Conservation (phyloP, 2,113 vertebrate genomes). For the Stegastes partitus region DNA sequence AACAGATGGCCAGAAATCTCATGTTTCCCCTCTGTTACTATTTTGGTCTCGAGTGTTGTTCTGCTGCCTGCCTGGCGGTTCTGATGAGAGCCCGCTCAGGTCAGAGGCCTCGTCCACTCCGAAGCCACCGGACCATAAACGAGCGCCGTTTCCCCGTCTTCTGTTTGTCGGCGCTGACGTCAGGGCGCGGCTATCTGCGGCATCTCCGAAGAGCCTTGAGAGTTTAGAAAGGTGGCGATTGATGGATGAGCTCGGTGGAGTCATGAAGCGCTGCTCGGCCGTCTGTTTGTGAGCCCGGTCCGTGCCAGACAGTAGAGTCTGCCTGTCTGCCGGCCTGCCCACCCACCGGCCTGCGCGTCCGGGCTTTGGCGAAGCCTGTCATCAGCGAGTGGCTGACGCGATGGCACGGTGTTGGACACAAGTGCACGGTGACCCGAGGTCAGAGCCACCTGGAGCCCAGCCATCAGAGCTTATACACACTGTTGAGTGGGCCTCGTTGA, state of each 20-base stretch:
- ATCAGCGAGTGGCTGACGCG: conserved; percentile 48
- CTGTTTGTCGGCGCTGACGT: conserved; percentile 62
- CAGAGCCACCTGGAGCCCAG: conserved; percentile 30
- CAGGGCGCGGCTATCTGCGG: conserved; percentile 61
- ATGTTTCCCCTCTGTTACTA: conserved; percentile 68
- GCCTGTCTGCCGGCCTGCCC: conserved; percentile 47
- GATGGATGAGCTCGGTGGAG: conserved; percentile 75
- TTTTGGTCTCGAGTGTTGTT: conserved; percentile 73
- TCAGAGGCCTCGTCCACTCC: conserved; percentile 70
- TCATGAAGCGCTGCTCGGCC: conserved; percentile 61
- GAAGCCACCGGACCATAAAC: conserved; percentile 67
- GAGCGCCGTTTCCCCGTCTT: conserved; percentile 57
- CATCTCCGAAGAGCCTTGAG: conserved; percentile 65
- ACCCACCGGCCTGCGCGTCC: conserved; percentile 21
- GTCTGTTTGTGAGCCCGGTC: conserved; percentile 53
- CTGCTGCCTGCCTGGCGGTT: conserved; percentile 59
- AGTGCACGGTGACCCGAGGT: conserved; percentile 42
- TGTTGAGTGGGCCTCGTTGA: neutral
- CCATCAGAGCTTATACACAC: conserved; percentile 16
- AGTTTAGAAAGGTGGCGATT: conserved; percentile 66
- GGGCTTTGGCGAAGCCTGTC: conserved; percentile 58
- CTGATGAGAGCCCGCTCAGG: conserved; percentile 57
- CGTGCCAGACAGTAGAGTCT: conserved; percentile 60
- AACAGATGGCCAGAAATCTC: conserved; percentile 77
- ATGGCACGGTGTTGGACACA: conserved; percentile 35